Evolutionary conservation across 2,797 vertebrate species (phyloP).

Genomic region (Phoxinus dragarum): DNA sequence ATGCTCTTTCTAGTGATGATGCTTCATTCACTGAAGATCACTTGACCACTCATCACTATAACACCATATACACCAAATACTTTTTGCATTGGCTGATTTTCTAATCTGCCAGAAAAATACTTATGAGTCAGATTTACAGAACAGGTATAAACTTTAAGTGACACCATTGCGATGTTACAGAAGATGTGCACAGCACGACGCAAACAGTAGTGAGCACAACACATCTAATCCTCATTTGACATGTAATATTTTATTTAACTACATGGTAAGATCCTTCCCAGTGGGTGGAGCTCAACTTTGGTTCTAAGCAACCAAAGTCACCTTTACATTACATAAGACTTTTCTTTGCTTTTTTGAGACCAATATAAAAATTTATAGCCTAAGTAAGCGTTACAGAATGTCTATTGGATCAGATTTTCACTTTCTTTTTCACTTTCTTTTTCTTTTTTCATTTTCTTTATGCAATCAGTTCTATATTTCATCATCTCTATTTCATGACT

Average conservation of each 20-base stretch:
- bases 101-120: too few species aligned
- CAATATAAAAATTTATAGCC: not conserved
- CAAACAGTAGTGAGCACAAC: not conserved
- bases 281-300: not conserved
- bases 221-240: not conserved
- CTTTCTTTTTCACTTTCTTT: not conserved
- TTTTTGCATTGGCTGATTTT: too few species aligned
- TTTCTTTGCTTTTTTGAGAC: not conserved
- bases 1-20: not conserved
- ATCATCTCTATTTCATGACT: too few species aligned
- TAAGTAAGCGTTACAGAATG: not conserved
- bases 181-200: not conserved
- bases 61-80: too few species aligned
- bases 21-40: too few species aligned
- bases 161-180: not conserved
- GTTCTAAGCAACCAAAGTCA: not conserved
- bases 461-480: not conserved
- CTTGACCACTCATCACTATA: too few species aligned
- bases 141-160: not conserved
- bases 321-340: not conserved
- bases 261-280: not conserved
- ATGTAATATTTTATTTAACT: not conserved
- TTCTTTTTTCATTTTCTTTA: not conserved
- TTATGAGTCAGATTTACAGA: not conserved
- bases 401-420: too few species aligned